Conservation (phyloP, 1,140 invertebrate genomes). For the Drosophila albomicans region DNA sequence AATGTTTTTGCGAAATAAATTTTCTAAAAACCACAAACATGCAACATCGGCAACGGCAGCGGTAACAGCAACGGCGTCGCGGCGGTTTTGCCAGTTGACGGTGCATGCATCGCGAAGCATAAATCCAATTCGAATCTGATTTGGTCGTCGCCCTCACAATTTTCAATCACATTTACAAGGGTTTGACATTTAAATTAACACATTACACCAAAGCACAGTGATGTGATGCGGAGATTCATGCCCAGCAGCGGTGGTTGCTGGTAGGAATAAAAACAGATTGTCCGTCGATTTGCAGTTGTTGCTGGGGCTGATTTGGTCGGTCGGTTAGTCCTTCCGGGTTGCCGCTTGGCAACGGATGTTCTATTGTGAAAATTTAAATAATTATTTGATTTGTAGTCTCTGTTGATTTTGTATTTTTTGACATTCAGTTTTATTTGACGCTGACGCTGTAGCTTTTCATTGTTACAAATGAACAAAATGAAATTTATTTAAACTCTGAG, state of each 20-base stretch:
- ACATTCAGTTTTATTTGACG: slow-evolving; percentile 76
- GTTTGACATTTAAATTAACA: slow-evolving; percentile 69
- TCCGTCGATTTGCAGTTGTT: not conserved
- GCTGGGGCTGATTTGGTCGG: not conserved
- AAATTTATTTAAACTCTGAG: slow-evolving; percentile 60
- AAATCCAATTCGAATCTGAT: slow-evolving; percentile 70
- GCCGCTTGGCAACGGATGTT: slow-evolving; percentile 40
- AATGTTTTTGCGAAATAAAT: slow-evolving; percentile 48
- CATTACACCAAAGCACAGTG: not conserved
- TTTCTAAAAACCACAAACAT: slow-evolving; percentile 61
- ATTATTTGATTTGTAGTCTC: slow-evolving; percentile 11
- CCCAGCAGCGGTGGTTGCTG: slow-evolving; percentile 11
- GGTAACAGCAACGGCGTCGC: not conserved
- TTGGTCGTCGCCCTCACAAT: slow-evolving; percentile 19
- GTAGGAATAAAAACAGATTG: slow-evolving; percentile 28
- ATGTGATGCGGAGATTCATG: not conserved
- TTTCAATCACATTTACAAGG: slow-evolving; percentile 44
- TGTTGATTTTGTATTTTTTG: slow-evolving; percentile 52
- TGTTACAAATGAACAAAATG: slow-evolving; percentile 74
- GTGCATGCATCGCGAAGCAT: slow-evolving; percentile 69
- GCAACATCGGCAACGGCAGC: slow-evolving; percentile 16
- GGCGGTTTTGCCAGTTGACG: slow-evolving; percentile 44
- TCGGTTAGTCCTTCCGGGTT: slow-evolving; percentile 48
- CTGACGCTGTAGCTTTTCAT: slow-evolving; percentile 75
- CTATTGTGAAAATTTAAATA: slow-evolving; percentile 12